A percentile compares a stretch with the other conserved stretches of the same genome.
These are phyloP conservation scores for Coptotermes formosanus DNA, from an alignment of 1,140 invertebrate genomes.

Conservation along the genomic window DNA sequence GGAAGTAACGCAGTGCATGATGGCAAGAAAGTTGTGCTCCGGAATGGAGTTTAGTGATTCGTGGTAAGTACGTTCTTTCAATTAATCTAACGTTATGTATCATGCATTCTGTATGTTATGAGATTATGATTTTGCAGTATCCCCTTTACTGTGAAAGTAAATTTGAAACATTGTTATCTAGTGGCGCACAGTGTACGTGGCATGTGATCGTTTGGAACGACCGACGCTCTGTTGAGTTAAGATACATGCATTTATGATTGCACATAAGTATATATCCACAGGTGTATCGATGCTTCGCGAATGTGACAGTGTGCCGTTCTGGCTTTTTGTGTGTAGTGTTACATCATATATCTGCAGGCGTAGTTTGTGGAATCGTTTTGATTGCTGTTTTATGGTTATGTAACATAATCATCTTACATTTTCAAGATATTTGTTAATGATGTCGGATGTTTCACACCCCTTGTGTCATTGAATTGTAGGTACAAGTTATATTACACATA, in stretches of 20 bases:
- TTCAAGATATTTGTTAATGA: no score
- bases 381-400: no score
- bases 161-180: neutral
- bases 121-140: neutral
- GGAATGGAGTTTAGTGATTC: neutral
- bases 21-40: neutral
- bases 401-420: no score
- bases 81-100: neutral
- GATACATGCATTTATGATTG: neutral
- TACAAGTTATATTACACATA: no score
- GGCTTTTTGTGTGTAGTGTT: neutral
- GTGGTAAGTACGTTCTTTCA: neutral
- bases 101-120: neutral
- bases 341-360: neutral
- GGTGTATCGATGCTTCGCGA: neutral
- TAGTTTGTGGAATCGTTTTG: neutral
- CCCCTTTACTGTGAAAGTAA: neutral
- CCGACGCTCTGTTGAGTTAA: neutral
- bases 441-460: no score
- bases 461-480: no score
- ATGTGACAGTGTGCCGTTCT: neutral
- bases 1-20: conserved; percentile 14
- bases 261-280: neutral
- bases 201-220: neutral
- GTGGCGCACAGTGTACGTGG: neutral